Percentiles rank a stretch among this genome's conserved stretches.
Conservation (phyloP, 2,797 vertebrate genomes). For the Manis crassicaudata region DNA sequence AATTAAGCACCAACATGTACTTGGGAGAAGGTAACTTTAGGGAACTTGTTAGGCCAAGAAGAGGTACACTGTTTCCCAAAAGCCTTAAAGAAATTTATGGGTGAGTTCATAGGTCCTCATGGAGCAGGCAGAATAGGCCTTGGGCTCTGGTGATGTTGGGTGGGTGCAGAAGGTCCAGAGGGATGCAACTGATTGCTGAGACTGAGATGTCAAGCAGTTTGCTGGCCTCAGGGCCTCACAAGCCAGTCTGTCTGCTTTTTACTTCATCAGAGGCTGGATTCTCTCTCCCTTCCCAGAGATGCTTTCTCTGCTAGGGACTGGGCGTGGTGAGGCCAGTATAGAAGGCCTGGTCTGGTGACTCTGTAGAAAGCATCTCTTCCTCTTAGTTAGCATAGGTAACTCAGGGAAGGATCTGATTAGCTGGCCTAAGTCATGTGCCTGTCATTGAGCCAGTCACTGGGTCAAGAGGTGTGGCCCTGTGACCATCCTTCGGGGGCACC, state of each 20-base stretch:
- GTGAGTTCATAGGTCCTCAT: background rate
- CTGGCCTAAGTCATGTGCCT: background rate
- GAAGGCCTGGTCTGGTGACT: background rate
- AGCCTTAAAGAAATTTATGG: background rate
- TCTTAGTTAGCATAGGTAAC: background rate
- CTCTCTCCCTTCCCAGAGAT: background rate
- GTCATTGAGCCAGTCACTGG: background rate
- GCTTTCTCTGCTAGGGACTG: background rate
- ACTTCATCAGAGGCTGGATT: background rate
- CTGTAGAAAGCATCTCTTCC: background rate
- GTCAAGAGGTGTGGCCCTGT: background rate
- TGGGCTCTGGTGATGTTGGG: background rate
- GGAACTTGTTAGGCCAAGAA: background rate
- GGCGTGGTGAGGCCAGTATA: background rate
- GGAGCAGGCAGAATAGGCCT: background rate
- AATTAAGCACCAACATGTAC: background rate
- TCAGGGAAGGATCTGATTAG: constrained; percentile 29
- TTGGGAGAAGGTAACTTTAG: background rate
- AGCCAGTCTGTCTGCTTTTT: background rate
- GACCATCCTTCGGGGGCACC: background rate
- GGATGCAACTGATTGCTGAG: background rate
- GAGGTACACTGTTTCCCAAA: background rate
- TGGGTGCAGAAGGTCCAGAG: background rate
- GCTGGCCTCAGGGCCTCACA: background rate
- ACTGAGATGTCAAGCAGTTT: background rate